Conservation (phyloP, 1,140 invertebrate genomes). For the Phocides pigmalion region DNA sequence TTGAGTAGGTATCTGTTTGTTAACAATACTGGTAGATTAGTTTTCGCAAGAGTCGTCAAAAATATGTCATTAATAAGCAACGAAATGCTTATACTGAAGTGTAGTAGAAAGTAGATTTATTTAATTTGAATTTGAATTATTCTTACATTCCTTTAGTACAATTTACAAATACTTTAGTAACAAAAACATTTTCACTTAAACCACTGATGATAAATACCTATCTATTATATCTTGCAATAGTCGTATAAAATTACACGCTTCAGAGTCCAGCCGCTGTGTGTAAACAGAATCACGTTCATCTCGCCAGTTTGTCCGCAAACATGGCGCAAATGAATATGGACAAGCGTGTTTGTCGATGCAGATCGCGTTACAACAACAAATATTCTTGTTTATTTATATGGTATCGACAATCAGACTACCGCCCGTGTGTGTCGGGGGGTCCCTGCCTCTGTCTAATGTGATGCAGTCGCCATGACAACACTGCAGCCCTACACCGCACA, state of each 20-base stretch:
- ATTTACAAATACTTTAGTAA: too few species aligned
- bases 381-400: conserved; percentile 68
- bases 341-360: conserved; percentile 66
- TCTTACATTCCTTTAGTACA: too few species aligned
- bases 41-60: too few species aligned
- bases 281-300: conserved; percentile 73
- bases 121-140: too few species aligned
- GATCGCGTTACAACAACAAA: conserved; percentile 80
- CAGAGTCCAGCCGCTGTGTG: conserved; percentile 53
- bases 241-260: conserved; percentile 69
- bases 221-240: conserved; percentile 29
- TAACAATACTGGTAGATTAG: too few species aligned
- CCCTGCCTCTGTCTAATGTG: conserved; percentile 59
- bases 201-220: background rate
- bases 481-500: conserved; percentile 62
- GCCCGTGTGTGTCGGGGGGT: conserved; percentile 32
- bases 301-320: conserved; percentile 76
- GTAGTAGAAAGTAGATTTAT: too few species aligned
- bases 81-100: too few species aligned
- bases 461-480: conserved; percentile 77
- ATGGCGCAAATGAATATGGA: conserved; percentile 76
- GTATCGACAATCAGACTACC: conserved; percentile 47
- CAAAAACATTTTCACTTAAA: too few species aligned
- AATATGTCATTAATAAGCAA: too few species aligned
- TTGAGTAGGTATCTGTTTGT: too few species aligned